Evolutionary conservation across 2,888 invertebrate genomes (phyloP), one percentile per base, ranked within the genome.

Genomic region (Nipponacmea schrenckii): DNA sequence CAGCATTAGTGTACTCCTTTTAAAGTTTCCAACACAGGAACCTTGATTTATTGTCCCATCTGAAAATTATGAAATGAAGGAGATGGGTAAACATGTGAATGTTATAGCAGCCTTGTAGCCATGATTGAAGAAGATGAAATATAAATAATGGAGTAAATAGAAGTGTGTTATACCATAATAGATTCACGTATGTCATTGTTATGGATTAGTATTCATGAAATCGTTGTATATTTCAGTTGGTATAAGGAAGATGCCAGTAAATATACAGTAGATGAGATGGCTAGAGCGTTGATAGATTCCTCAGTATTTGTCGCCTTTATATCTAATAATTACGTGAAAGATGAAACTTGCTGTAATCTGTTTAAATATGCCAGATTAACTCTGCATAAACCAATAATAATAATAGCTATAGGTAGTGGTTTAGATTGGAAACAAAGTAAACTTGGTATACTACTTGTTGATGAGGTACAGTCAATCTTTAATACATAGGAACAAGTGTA

Each of bases 361-460:
- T 85, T 85, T 72, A 84, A 83, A 71, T 86, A 84, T 77, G 86
- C 85, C 20, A 76, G 82, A 26, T 71, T 81, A 26, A 85, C 82
- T 20, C 76, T 86, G 68, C 75, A 76, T 39, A 85, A 85, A 65
- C 84, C 81, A 5, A 77, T 85, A 67, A 71, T 85, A 20, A 79
- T 85, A 26, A 79, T 85, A 24, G 81, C 81, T 5, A 70, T 84
- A 15, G 83, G 85, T 5, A 78, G 79, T 45, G 80, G 83, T 24
- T 75, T 79, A 46, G 78, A 84, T 45, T 86, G 86, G 86, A 80
- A 80, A 67, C 80, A 83, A 69, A 84, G 84, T 68, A 77, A 78
- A 50, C 74, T 86, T 7, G 85, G 85, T 46, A 79, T 86, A 17
- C 76, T 85, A 7, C 73, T 83, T 10, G 74, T 84, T 39, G 84